Evolutionary conservation across 2,888 invertebrate species (phyloP).

Genomic region (Synergus japonicus): DNA sequence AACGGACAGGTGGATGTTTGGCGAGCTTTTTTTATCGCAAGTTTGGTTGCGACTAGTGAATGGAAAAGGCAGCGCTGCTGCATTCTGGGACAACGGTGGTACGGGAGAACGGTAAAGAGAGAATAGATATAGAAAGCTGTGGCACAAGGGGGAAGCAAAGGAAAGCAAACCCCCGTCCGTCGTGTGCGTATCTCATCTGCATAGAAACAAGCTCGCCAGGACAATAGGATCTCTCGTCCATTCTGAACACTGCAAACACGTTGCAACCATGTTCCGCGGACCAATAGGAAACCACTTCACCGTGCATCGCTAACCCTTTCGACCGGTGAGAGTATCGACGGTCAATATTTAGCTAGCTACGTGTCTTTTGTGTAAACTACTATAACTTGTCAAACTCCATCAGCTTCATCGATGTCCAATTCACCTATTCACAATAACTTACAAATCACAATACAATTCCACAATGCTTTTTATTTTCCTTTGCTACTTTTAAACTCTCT

Average conservation of each 20-base stretch:
- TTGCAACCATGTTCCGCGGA: conserved; percentile 68
- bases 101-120: conserved; percentile 47
- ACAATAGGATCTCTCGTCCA: conserved; percentile 73
- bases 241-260: conserved; percentile 73
- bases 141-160: conserved; percentile 53
- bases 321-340: conserved; percentile 54
- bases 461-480: neutral
- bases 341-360: conserved; percentile 45
- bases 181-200: conserved; percentile 73
- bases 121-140: conserved; percentile 32
- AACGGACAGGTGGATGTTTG: conserved; percentile 52
- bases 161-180: conserved; percentile 59
- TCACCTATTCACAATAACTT: neutral
- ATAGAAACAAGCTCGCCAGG: conserved; percentile 75
- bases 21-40: conserved; percentile 52
- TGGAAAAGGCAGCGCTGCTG: conserved; percentile 50
- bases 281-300: conserved; percentile 68
- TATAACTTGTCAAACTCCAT: conserved; percentile 24
- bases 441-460: neutral
- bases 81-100: conserved; percentile 47
- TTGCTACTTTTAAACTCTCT: neutral
- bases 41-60: conserved; percentile 51
- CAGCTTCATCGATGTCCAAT: conserved; percentile 7
- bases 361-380: conserved; percentile 43
- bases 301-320: conserved; percentile 71